A percentile compares a stretch with the other conserved stretches of the same genome.
These are phyloP conservation scores for Diplodus sargus DNA, from an alignment of 2,797 vertebrate species.

Conservation along the genomic window DNA sequence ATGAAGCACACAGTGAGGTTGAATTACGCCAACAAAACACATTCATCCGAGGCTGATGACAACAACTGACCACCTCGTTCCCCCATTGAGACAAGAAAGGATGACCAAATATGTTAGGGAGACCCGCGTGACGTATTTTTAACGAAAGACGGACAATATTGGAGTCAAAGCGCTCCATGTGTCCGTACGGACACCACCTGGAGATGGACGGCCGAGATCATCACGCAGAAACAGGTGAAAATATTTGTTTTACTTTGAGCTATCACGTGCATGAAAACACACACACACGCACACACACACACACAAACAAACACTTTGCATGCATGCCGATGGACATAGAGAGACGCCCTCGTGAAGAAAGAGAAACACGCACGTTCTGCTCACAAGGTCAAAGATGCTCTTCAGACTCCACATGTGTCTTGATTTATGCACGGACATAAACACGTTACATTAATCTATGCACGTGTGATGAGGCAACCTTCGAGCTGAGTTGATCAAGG, in stretches of 20 bases:
- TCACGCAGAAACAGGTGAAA: constrained; percentile 31
- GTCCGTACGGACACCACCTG: constrained; percentile 8
- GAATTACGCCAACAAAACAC: background rate
- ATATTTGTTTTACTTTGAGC: constrained; percentile 37
- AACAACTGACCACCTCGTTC: background rate
- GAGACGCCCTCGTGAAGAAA: background rate
- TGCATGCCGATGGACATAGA: background rate
- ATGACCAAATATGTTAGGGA: constrained; percentile 22
- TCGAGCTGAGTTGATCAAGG: constrained; percentile 21
- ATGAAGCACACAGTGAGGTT: background rate
- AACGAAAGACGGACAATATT: background rate
- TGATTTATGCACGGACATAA: constrained; percentile 12
- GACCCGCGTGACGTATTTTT: constrained; percentile 23
- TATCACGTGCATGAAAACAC: background rate
- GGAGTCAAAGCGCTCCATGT: constrained; percentile 23
- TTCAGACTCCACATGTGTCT: constrained; percentile 30
- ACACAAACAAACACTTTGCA: constrained; percentile 4
- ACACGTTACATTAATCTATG: constrained; percentile 14
- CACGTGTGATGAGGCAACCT: constrained; percentile 35
- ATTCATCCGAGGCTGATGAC: background rate
- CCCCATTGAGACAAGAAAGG: background rate
- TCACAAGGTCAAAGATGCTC: constrained; percentile 47
- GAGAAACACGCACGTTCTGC: constrained; percentile 2
- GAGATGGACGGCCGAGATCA: background rate
- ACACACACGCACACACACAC: background rate